Evolutionary conservation across 2,888 invertebrate genomes (phyloP).

Genomic region (Cantharis rustica): DNA sequence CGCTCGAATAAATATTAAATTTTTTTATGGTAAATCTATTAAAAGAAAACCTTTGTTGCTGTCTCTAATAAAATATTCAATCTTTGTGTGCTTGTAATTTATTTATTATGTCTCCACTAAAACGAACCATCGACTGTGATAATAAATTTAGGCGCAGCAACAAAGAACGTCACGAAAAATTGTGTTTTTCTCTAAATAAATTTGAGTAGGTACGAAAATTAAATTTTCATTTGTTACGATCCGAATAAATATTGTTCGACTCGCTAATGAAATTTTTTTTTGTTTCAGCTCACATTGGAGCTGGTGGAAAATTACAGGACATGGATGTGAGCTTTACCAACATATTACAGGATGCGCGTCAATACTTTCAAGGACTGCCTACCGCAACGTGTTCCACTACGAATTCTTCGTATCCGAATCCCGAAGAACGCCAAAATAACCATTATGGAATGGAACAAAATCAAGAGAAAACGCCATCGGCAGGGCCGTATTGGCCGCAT

Average conservation of each 20-base stretch:
- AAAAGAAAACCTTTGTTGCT: neutral
- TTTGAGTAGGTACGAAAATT: neutral
- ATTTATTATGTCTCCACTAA: neutral
- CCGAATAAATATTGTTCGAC: neutral
- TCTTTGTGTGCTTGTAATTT: neutral
- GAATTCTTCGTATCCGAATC: conserved; percentile 41
- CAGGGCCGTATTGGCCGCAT: conserved; percentile 28
- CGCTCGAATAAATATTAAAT: neutral
- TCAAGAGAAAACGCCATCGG: conserved; percentile 21
- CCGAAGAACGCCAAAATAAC: conserved; percentile 13
- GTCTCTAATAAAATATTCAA: neutral
- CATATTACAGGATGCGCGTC: conserved; percentile 82
- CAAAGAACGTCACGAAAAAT: neutral
- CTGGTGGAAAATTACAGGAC: conserved; percentile 57
- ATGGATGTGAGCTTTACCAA: conserved; percentile 80
- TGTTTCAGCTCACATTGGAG: conserved; percentile 27
- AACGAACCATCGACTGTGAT: neutral
- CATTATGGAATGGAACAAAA: conserved; percentile 23
- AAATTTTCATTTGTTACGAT: neutral
- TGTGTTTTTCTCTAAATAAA: neutral
- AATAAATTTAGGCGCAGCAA: neutral
- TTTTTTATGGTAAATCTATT: neutral
- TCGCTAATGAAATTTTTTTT: neutral
- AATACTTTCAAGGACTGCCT: conserved; percentile 82
- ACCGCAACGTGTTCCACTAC: conserved; percentile 55